Conservation (phyloP, 2,113 vertebrate species). For the Microcebus griseorufus region DNA sequence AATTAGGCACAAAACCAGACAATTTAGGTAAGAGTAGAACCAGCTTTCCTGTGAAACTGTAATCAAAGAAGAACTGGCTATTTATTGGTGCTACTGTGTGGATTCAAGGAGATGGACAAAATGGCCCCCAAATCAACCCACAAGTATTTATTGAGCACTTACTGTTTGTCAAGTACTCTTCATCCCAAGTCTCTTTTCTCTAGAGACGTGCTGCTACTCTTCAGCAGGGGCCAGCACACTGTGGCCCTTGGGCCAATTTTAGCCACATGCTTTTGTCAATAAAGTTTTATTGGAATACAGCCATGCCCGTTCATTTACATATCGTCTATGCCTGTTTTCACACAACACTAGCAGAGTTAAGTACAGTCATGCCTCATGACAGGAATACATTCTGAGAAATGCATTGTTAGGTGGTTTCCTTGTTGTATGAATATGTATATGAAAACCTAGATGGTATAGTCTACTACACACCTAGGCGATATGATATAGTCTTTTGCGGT, state of each 20-base stretch:
- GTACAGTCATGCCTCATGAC: not conserved
- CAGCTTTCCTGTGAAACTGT: not conserved
- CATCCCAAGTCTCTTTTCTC: not conserved
- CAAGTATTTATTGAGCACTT: not conserved
- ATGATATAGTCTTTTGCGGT: not conserved
- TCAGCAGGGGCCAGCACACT: not conserved
- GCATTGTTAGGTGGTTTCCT: not conserved
- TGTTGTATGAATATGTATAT: not conserved
- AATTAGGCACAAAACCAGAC: slow-evolving; percentile 25
- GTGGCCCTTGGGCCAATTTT: not conserved
- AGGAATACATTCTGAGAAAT: not conserved
- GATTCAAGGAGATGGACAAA: not conserved
- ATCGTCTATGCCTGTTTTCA: not conserved
- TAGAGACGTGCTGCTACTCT: not conserved
- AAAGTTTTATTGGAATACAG: not conserved
- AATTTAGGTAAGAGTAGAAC: not conserved
- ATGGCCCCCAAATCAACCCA: not conserved
- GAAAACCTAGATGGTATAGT: not conserved
- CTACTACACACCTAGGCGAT: not conserved
- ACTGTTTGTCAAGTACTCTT: not conserved
- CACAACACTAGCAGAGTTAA: not conserved
- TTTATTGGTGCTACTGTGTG: not conserved
- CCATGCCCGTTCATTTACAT: not conserved
- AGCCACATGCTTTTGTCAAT: not conserved
- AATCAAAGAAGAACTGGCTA: not conserved